phyloP scores from a whole-genome alignment of 2,888 invertebrate species.

The Mesochorus sp. region DNA sequence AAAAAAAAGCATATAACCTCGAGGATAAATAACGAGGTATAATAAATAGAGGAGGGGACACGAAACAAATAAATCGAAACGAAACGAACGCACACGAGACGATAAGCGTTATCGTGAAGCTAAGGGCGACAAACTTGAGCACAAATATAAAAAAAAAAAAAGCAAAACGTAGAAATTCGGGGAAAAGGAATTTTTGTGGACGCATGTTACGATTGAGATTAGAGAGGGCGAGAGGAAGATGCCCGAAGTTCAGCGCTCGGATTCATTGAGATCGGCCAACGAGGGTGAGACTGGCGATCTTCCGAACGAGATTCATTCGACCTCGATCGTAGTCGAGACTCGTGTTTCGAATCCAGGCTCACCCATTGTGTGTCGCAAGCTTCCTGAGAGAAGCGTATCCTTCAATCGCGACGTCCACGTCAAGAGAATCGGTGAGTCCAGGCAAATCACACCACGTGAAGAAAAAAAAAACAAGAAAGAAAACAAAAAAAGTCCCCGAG shows the following conservation, averaged over 20 bases:
- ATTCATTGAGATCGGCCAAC: conserved; percentile 81
- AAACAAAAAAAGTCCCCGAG: conserved; percentile 44
- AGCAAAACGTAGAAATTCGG: not conserved
- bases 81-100: conserved; percentile 10
- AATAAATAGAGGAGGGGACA: conserved; percentile 11
- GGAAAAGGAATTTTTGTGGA: conserved; percentile 29
- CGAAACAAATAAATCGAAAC: conserved; percentile 48
- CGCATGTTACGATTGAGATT: conserved; percentile 74
- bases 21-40: conserved; percentile 34
- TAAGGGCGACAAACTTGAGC: not conserved
- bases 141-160: conserved; percentile 44
- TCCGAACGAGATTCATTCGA: conserved; percentile 65
- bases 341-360: conserved; percentile 71
- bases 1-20: conserved; percentile 49
- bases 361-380: conserved; percentile 81
- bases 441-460: conserved; percentile 73
- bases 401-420: conserved; percentile 96
- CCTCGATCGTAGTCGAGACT: conserved; percentile 64
- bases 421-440: conserved; percentile 92
- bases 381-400: conserved; percentile 89
- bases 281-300: conserved; percentile 68
- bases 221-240: conserved; percentile 79
- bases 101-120: conserved; percentile 25
- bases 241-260: conserved; percentile 84
- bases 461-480: conserved; percentile 42